These are phyloP conservation scores for Mesocricetus auratus DNA, from an alignment of 2,113 vertebrate genomes.

Conservation along the genomic window DNA sequence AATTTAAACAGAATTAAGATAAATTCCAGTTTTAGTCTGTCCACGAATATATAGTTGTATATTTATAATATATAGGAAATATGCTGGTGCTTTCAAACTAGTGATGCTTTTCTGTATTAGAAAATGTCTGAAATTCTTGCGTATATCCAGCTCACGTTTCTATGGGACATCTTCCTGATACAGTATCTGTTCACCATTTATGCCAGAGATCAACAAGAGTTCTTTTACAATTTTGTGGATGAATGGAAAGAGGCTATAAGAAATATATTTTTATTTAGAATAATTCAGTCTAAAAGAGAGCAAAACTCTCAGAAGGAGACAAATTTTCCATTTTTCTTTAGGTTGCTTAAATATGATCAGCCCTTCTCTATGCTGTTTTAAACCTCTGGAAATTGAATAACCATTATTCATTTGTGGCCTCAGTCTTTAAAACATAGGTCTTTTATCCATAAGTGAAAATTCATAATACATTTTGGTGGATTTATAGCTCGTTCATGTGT, in stretches of 20 bases:
- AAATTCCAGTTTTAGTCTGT: constrained; percentile 38
- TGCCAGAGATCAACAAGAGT: not conserved
- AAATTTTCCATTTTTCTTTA: not conserved
- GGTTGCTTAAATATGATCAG: constrained; percentile 5
- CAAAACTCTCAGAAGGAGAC: not conserved
- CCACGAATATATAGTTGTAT: not conserved
- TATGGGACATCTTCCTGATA: not conserved
- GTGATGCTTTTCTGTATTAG: constrained; percentile 1
- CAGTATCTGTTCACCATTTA: not conserved
- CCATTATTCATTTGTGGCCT: not conserved
- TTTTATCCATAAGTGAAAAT: constrained; percentile 66
- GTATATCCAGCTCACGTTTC: not conserved
- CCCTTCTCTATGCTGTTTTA: constrained; percentile 9
- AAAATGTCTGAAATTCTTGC: constrained; percentile 16
- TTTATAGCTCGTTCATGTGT: constrained; percentile 19
- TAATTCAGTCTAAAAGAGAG: constrained; percentile 33
- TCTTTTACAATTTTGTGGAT: not conserved
- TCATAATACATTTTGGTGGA: not conserved
- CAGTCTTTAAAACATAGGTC: constrained; percentile 1
- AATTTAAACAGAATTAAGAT: constrained; percentile 44
- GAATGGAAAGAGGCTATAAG: not conserved
- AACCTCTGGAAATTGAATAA: constrained; percentile 43
- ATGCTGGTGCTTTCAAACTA: constrained; percentile 30
- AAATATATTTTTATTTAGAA: not conserved
- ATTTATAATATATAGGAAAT: constrained; percentile 5